phyloP scores from a whole-genome alignment of 2,888 invertebrate genomes.

The Hypselothyrea guttata region DNA sequence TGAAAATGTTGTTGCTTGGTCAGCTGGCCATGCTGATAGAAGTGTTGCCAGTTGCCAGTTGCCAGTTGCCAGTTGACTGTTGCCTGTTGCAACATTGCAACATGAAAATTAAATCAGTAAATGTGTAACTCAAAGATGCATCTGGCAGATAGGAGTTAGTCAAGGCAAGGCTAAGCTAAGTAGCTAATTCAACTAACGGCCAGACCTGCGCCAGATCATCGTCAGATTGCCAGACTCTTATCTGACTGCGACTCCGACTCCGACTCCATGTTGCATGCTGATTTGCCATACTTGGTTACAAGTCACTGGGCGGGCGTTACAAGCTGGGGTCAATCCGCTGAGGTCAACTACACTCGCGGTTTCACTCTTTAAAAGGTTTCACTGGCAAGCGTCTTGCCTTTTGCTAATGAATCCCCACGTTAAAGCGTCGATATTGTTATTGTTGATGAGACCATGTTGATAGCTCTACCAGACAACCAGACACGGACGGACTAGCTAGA shows the following conservation, averaged over 20 bases:
- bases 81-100: slow-evolving; percentile 33
- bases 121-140: slow-evolving; percentile 71
- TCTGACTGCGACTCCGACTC: slow-evolving; percentile 35
- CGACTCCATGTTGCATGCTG: slow-evolving; percentile 51
- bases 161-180: slow-evolving; percentile 56
- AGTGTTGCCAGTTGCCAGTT: slow-evolving; percentile 36
- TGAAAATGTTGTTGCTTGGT: slow-evolving; percentile 41
- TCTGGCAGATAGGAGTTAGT: slow-evolving; percentile 66
- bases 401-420: slow-evolving; percentile 68
- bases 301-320: slow-evolving; percentile 72
- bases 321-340: slow-evolving; percentile 69
- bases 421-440: slow-evolving; percentile 71
- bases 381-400: slow-evolving; percentile 46
- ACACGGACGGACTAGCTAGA: slow-evolving; percentile 12
- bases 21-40: slow-evolving; percentile 51
- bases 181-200: slow-evolving; percentile 73
- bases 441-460: slow-evolving; percentile 72
- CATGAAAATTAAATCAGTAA: slow-evolving; percentile 74
- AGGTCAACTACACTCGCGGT: slow-evolving; percentile 73
- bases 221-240: slow-evolving; percentile 43
- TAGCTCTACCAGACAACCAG: slow-evolving; percentile 47
- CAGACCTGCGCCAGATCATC: slow-evolving; percentile 34
- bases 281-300: slow-evolving; percentile 62
- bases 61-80: slow-evolving; percentile 18
- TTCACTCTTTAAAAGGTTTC: slow-evolving; percentile 77